These are phyloP conservation scores for Orgyia antiqua DNA, from an alignment of 2,888 invertebrate genomes.

Conservation along the genomic window DNA sequence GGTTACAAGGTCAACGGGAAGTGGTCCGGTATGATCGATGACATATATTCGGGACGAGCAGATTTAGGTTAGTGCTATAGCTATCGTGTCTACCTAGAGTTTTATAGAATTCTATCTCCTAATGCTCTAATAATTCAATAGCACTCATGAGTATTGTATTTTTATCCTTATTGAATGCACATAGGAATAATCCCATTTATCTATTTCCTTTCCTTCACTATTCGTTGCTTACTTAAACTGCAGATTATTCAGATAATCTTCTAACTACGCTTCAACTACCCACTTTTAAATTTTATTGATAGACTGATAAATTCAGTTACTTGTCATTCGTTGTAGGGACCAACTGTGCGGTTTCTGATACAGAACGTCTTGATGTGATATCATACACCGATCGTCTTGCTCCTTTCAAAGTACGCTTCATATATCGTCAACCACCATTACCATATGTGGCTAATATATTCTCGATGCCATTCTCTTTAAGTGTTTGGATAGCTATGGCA, in stretches of 20 bases:
- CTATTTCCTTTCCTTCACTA: too few species aligned
- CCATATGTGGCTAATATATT: conserved; percentile 82
- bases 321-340: conserved; percentile 41
- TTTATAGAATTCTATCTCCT: too few species aligned
- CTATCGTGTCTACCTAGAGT: too few species aligned
- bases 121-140: too few species aligned
- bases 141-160: too few species aligned
- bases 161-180: too few species aligned
- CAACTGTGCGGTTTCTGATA: conserved; percentile 35
- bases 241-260: too few species aligned
- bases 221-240: too few species aligned
- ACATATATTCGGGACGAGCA: conserved; percentile 42
- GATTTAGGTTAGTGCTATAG: conserved; percentile 49
- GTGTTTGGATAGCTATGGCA: conserved; percentile 78
- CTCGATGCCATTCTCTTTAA: conserved; percentile 77
- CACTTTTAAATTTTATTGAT: too few species aligned
- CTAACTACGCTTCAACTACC: too few species aligned
- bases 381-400: conserved; percentile 67
- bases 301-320: too few species aligned
- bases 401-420: conserved; percentile 64
- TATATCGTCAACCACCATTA: conserved; percentile 82
- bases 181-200: too few species aligned
- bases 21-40: conserved; percentile 59
- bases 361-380: conserved; percentile 46
- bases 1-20: conserved; percentile 50